Base-by-base conservation (phyloP, 2,797 vertebrate species). In the Characodon lateralis region DNA sequence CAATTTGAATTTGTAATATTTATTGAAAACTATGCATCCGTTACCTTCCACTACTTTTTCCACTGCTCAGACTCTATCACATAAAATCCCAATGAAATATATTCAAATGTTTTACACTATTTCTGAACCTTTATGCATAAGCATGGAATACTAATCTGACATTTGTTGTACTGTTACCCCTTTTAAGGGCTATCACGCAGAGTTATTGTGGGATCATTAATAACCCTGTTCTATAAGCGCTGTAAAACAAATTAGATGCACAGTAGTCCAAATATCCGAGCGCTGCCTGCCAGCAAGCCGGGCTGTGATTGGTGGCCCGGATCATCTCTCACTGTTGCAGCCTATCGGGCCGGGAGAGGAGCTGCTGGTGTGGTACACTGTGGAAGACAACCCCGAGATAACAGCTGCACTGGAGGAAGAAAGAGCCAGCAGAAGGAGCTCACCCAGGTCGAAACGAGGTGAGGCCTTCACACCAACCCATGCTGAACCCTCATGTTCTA, bases 331-430 rank as follows among this genome's bases (percentile, higher is more conserved):
- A 84, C 91, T 88, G 89, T 85, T 87, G 77, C 95, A 98, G 97
- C 97, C 97, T 96, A 98, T 98, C 94, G 94, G 94, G 93, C 94
- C 96, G 13, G 97, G 96, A 88, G 97, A 98, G 93, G 97, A 98
- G 96, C 95, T 97, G 91, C 94, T 98, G 92, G 97, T 98, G 93
- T 97, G 97, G 97, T 97, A 97, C 97, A 97, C 97, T 91, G 97
- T 97, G 96, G 96, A 97, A 97, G 97, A 97, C 96, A 97, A 97
- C 96, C 96, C 98, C 63, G 97, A 98, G 96, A 97, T 98, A 97
- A 97, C 97, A 95, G 98, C 97, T 95, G 97, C 97, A 93, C 95
- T 97, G 90, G 96, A 98, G 96, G 97, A 98, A 96, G 97, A 98
- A 96, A 95, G 96, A 96, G 95, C 95, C 93, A 96, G 95, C 95